A percentile compares a stretch with the other conserved stretches of the same genome.
These are phyloP conservation scores for Andricus grossulariae DNA, from an alignment of 1,140 invertebrate species.

Conservation along the genomic window DNA sequence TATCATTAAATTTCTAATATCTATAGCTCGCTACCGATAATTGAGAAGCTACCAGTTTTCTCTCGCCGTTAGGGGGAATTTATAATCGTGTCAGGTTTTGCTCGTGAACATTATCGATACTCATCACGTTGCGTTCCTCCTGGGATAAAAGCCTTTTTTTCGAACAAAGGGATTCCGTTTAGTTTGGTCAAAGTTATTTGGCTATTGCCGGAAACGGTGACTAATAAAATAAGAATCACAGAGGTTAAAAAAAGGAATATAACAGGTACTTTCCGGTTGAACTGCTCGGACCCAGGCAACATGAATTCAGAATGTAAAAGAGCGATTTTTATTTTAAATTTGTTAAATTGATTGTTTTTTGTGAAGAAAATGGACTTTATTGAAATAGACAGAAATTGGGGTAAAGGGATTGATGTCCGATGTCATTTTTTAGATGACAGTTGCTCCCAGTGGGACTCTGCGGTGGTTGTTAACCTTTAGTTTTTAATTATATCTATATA, in stretches of 20 bases:
- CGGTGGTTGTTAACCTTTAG: no score
- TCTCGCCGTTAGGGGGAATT: constrained; percentile 12
- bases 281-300: no score
- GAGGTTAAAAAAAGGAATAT: not conserved
- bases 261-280: no score
- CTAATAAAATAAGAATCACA: constrained; percentile 1
- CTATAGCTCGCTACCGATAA: not conserved
- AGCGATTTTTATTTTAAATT: no score
- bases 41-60: not conserved
- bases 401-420: no score
- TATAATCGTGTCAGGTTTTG: constrained; percentile 28
- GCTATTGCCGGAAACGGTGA: constrained; percentile 6
- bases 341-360: no score
- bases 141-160: constrained; percentile 5
- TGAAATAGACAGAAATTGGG: no score
- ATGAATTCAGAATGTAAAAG: no score
- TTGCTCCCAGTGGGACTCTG: no score
- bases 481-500: no score
- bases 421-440: no score
- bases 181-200: not conserved
- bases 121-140: not conserved
- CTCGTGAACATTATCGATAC: not conserved
- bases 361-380: no score
- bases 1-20: constrained; percentile 28
- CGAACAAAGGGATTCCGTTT: constrained; percentile 4